phyloP scores from a whole-genome alignment of 2,797 vertebrate genomes.

The Gymnopithys bicolor region DNA sequence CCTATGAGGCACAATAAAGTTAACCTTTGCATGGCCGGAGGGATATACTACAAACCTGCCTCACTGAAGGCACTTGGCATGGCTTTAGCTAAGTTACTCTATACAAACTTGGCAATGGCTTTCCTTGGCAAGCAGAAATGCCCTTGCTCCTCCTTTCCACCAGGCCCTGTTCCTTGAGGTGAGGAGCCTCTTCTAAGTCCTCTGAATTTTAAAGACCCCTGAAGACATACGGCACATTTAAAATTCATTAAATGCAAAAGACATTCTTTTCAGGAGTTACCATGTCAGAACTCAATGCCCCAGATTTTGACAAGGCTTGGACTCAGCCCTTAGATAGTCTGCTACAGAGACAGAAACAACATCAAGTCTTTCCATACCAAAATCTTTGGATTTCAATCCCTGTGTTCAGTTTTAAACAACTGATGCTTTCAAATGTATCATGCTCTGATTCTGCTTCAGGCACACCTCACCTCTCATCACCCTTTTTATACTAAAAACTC shows the following conservation, averaged over 20 bases:
- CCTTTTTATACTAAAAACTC: neutral
- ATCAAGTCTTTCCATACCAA: neutral
- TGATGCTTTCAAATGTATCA: neutral
- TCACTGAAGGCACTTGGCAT: neutral
- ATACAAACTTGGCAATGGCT: constrained; percentile 13
- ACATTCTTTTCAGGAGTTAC: neutral
- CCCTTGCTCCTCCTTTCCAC: neutral
- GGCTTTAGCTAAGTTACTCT: neutral
- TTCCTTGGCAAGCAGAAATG: neutral
- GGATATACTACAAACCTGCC: constrained; percentile 14
- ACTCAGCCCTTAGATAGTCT: neutral
- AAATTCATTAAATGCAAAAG: constrained; percentile 62
- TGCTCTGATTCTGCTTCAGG: neutral
- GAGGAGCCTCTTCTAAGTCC: neutral
- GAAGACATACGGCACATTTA: constrained; percentile 27
- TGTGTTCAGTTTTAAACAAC: neutral
- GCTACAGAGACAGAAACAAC: neutral
- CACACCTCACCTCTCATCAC: neutral
- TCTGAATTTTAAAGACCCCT: constrained; percentile 53
- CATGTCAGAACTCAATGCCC: neutral
- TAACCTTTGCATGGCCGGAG: constrained; percentile 65
- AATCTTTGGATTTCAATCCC: neutral
- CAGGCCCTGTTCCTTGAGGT: neutral
- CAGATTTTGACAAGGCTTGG: constrained; percentile 20
- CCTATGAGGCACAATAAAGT: constrained; percentile 69